These are phyloP conservation scores for Pasiphila rectangulata DNA, from an alignment of 2,888 invertebrate genomes.

Conservation along the genomic window DNA sequence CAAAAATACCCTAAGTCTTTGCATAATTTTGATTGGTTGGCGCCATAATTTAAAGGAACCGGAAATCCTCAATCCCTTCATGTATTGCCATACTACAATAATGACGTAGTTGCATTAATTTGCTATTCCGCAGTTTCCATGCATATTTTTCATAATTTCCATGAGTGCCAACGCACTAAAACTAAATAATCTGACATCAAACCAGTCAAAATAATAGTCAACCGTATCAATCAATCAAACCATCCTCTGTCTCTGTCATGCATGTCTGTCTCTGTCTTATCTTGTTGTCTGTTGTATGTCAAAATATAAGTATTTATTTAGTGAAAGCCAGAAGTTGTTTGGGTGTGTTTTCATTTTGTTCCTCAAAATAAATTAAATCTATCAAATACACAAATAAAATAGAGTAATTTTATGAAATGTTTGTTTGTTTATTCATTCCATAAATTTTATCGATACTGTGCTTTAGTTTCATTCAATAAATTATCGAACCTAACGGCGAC, in stretches of 20 bases:
- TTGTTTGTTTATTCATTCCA: not conserved
- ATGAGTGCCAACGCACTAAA: too few species aligned
- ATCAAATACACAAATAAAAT: not conserved
- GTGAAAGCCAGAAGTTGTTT: constrained; percentile 24
- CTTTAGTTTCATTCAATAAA: constrained; percentile 62
- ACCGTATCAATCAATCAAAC: not conserved
- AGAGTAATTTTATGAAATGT: not conserved
- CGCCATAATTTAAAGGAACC: too few species aligned
- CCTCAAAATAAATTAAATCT: not conserved
- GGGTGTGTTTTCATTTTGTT: constrained; percentile 42
- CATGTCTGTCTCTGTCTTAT: not conserved
- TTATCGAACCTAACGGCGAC: constrained; percentile 38
- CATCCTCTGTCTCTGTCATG: too few species aligned
- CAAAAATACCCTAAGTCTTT: too few species aligned
- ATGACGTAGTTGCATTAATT: too few species aligned
- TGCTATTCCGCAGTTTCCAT: too few species aligned
- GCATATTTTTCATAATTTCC: too few species aligned
- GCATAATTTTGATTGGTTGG: too few species aligned
- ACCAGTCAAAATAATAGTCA: not conserved
- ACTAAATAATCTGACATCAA: not conserved
- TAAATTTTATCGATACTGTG: not conserved
- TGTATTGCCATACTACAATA: too few species aligned
- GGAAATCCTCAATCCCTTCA: too few species aligned
- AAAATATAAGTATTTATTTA: too few species aligned
- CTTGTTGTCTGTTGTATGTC: not conserved